These are phyloP conservation scores for Actinemys pallida DNA, from an alignment of 2,113 vertebrate species.

Conservation along the genomic window DNA sequence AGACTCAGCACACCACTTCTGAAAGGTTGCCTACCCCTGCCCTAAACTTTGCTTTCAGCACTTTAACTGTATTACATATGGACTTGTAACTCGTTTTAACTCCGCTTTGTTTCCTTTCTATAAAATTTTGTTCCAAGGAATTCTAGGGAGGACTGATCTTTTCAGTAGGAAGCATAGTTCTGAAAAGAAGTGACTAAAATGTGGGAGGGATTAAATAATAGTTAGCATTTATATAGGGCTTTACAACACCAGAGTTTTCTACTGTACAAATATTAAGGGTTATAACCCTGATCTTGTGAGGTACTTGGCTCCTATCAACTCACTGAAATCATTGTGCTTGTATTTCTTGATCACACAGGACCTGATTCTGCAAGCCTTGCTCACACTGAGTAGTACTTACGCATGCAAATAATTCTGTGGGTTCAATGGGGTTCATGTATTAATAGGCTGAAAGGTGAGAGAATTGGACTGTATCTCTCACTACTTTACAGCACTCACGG, in stretches of 20 bases:
- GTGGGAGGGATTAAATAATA: neutral
- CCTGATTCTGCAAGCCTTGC: neutral
- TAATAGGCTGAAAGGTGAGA: neutral
- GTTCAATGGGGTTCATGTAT: neutral
- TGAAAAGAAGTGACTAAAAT: neutral
- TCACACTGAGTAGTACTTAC: neutral
- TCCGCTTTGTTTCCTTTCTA: neutral
- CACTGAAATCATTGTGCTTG: neutral
- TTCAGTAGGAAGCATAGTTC: neutral
- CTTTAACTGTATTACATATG: neutral
- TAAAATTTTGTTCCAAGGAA: neutral
- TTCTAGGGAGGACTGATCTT: conserved; percentile 6
- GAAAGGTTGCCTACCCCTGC: neutral
- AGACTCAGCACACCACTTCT: too few relatives aligned
- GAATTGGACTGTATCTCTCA: neutral
- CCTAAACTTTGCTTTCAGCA: neutral
- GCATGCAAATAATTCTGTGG: neutral
- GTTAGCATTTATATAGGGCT: neutral
- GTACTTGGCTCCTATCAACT: neutral
- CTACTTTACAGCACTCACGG: neutral
- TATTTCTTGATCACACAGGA: neutral
- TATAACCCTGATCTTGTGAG: conserved; percentile 1
- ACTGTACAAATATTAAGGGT: neutral
- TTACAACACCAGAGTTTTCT: neutral
- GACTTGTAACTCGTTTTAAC: neutral